Conservation (phyloP, 2,888 invertebrate species). For the Lysandra coridon region DNA sequence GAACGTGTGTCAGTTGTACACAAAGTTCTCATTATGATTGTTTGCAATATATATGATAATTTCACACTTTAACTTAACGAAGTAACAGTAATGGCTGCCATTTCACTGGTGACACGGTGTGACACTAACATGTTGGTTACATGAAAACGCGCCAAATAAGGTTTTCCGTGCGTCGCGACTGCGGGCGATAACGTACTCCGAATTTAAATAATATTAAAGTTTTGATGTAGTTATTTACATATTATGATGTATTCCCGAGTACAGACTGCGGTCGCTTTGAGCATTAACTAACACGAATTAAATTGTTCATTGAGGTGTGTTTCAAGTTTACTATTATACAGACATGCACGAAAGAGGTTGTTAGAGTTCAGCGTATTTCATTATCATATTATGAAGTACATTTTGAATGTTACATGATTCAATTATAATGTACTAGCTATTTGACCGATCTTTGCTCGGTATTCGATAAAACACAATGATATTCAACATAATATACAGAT, state of each 20-base stretch:
- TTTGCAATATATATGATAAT: constrained; percentile 30
- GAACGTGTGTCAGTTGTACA: neutral
- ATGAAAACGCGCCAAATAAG: constrained; percentile 48
- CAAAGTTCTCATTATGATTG: constrained; percentile 25
- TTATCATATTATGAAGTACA: neutral
- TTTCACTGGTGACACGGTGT: constrained; percentile 47
- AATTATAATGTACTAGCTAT: neutral
- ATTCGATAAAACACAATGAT: too few species aligned
- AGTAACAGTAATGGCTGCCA: constrained; percentile 47
- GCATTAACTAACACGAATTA: neutral
- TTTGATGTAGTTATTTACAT: constrained; percentile 30
- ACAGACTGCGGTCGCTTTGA: neutral
- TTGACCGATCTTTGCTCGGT: too few species aligned
- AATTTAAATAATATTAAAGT: constrained; percentile 19
- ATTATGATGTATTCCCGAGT: neutral
- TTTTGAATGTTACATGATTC: neutral
- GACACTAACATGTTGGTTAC: constrained; percentile 54
- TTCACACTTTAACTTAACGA: constrained; percentile 43
- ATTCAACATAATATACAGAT: too few species aligned
- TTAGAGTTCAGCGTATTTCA: neutral
- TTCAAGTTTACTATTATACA: neutral
- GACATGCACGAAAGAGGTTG: neutral
- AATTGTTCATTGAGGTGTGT: neutral
- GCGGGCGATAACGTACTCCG: constrained; percentile 22
- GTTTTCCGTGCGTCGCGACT: constrained; percentile 34